Conservation (phyloP, 1,140 invertebrate genomes). For the Leptonema lineaticorne region DNA sequence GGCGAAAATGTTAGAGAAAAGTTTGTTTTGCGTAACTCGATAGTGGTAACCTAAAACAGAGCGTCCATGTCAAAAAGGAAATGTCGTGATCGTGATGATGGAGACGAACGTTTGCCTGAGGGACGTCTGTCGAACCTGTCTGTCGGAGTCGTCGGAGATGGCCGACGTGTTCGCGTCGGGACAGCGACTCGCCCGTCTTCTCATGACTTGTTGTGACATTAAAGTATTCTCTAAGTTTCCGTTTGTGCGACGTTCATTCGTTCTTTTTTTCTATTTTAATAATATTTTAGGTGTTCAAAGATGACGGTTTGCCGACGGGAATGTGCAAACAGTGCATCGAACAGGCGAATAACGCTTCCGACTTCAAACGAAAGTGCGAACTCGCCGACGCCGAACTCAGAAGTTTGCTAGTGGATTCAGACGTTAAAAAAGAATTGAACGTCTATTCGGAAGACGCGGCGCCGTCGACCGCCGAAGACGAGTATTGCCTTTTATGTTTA, state of each 20-base stretch:
- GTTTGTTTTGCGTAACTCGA: not conserved
- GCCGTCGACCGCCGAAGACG: too few relatives aligned
- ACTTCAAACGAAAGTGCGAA: conserved; percentile 40
- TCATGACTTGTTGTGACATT: conserved; percentile 34
- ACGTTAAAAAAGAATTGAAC: too few relatives aligned
- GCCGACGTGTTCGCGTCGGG: conserved; percentile 24
- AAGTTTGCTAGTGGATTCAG: conserved; percentile 35
- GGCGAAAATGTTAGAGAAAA: not conserved
- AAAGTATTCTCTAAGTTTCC: conserved; percentile 20
- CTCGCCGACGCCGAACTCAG: conserved; percentile 37
- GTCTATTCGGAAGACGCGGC: too few relatives aligned
- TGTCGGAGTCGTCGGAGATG: conserved; percentile 21
- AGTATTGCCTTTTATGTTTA: too few relatives aligned
- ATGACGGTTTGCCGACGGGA: conserved; percentile 38
- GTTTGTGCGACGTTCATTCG: not conserved
- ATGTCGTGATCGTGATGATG: not conserved
- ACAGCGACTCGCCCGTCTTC: conserved; percentile 20
- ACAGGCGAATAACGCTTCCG: conserved; percentile 29
- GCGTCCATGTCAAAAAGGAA: not conserved
- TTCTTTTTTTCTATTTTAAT: not conserved
- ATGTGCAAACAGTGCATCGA: conserved; percentile 35
- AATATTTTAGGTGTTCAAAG: conserved; percentile 34
- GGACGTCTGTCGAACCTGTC: conserved; percentile 28
- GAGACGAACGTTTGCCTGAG: not conserved
- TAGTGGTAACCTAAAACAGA: not conserved